Conservation (phyloP, 2,888 invertebrate genomes). For the Drosophila picticornis region DNA sequence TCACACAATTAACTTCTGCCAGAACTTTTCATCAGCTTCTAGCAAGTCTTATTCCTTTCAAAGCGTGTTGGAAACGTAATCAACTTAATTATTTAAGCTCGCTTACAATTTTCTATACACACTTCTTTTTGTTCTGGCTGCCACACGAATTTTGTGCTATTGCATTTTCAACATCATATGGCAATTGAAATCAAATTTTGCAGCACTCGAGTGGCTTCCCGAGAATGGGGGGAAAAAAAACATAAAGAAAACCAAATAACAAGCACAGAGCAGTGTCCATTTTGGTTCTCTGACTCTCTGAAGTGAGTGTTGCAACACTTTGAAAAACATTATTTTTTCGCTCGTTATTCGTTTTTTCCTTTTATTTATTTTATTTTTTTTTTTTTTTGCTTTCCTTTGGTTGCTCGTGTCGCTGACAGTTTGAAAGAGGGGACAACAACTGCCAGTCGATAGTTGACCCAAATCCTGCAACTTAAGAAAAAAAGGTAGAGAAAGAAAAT, state of each 20-base stretch:
- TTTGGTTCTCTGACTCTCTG: slow-evolving; percentile 22
- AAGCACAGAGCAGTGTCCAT: slow-evolving; percentile 42
- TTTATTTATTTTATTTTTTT: too few relatives aligned
- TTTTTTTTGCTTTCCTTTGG: slow-evolving; percentile 6
- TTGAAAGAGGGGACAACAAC: slow-evolving; percentile 59
- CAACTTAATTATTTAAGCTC: slow-evolving; percentile 52
- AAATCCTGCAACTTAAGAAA: slow-evolving; percentile 41
- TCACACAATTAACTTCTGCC: too few relatives aligned
- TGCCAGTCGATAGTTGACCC: slow-evolving; percentile 77
- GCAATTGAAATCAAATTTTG: slow-evolving; percentile 75
- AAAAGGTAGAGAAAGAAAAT: neutral
- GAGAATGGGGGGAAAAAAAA: slow-evolving; percentile 4
- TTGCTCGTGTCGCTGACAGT: slow-evolving; percentile 56
- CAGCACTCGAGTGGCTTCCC: slow-evolving; percentile 60
- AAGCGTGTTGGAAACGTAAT: slow-evolving; percentile 28
- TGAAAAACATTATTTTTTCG: slow-evolving; percentile 24
- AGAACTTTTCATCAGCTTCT: neutral
- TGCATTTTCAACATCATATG: slow-evolving; percentile 55
- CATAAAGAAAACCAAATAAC: slow-evolving; percentile 2
- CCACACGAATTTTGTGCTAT: slow-evolving; percentile 12
- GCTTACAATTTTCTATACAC: slow-evolving; percentile 2
- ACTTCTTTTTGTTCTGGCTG: neutral
- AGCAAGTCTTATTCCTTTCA: neutral
- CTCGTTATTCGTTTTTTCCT: neutral
- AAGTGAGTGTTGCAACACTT: slow-evolving; percentile 61